Conservation (phyloP, 2,797 vertebrate species). For the Telmatherina bonti region DNA sequence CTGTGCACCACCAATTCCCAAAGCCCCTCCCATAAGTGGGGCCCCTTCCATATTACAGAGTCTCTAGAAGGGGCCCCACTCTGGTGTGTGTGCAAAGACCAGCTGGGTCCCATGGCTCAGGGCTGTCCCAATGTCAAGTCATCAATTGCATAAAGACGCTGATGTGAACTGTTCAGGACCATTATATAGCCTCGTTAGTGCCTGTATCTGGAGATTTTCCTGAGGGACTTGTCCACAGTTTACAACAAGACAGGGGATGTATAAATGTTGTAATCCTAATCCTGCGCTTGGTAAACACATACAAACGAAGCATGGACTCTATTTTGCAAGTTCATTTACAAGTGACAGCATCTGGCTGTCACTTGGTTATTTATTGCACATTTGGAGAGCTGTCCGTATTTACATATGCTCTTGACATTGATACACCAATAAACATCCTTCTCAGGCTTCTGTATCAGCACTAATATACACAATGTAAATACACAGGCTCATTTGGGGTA, state of each 20-base stretch:
- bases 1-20: neutral
- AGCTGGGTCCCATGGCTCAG: slow-evolving; percentile 10
- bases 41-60: slow-evolving; percentile 1
- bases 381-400: slow-evolving; percentile 3
- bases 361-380: slow-evolving; percentile 7
- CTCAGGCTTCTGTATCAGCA: slow-evolving; percentile 1
- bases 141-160: neutral
- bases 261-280: slow-evolving; percentile 16
- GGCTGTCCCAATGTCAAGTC: slow-evolving; percentile 3
- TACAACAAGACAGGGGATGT: neutral
- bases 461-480: neutral
- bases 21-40: neutral
- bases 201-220: neutral
- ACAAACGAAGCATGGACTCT: slow-evolving; percentile 1
- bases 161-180: slow-evolving; percentile 1
- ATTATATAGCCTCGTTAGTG: neutral
- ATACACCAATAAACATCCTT: slow-evolving; percentile 18
- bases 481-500: neutral
- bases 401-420: slow-evolving; percentile 10
- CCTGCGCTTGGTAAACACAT: slow-evolving; percentile 7
- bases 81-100: slow-evolving; percentile 4
- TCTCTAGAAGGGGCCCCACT: neutral
- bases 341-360: slow-evolving; percentile 9
- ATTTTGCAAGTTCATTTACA: slow-evolving; percentile 2
- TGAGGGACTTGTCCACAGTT: neutral